These are phyloP conservation scores for Enteromius mattozi DNA, from an alignment of 2,797 vertebrate genomes.

Conservation along the genomic window DNA sequence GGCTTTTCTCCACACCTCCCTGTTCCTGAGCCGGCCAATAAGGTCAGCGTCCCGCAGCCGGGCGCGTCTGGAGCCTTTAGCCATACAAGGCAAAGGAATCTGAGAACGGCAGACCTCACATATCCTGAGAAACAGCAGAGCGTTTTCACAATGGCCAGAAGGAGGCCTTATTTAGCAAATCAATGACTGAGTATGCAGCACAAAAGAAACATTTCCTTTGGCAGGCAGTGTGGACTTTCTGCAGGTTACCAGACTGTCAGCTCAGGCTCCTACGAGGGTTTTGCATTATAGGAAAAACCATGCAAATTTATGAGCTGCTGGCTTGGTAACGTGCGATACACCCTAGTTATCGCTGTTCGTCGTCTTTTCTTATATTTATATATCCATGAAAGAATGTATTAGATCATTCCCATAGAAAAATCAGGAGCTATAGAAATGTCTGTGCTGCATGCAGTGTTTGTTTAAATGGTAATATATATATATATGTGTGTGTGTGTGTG, in stretches of 20 bases:
- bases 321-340: neutral
- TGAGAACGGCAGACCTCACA: slow-evolving; percentile 45
- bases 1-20: slow-evolving; percentile 57
- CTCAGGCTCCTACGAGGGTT: neutral
- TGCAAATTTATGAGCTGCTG: slow-evolving; percentile 19
- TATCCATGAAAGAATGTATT: neutral
- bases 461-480: neutral
- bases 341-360: neutral
- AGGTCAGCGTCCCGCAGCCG: slow-evolving; percentile 51
- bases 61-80: slow-evolving; percentile 48
- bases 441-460: neutral
- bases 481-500: no score
- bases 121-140: slow-evolving; percentile 57
- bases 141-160: slow-evolving; percentile 44
- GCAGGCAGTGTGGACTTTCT: slow-evolving; percentile 7
- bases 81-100: slow-evolving; percentile 66
- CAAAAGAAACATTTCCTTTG: slow-evolving; percentile 45
- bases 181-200: slow-evolving; percentile 6
- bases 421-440: neutral
- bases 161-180: slow-evolving; percentile 62
- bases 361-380: neutral
- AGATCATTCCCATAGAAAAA: neutral
- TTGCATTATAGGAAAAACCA: neutral
- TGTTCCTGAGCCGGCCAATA: slow-evolving; percentile 55
- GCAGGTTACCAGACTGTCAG: neutral